Base-by-base conservation (phyloP, 1,140 invertebrate species). In the Apis laboriosa region DNA sequence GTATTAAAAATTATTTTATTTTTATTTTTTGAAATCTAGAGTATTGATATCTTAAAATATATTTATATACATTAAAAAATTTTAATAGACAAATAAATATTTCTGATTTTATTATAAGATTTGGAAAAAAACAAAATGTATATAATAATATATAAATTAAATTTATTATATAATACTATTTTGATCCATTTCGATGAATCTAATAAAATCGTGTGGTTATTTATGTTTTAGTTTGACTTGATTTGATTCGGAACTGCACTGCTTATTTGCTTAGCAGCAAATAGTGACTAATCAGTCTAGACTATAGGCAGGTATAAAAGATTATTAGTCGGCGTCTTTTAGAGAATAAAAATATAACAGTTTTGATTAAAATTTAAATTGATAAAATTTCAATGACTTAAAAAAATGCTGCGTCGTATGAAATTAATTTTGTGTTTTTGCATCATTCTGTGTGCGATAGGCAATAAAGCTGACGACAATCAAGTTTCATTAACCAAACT, bases 401-500 rank as follows among this genome's bases (percentile, higher is more conserved):
- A 84, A 83, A 43, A 28, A 68, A 86, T 78, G 83, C 91, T 92
- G 91, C 77, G 70, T 84, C 77, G 87, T 9, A 80, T 88, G 75
- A 91, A 83, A 86, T 72, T 93, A 72, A 90, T 87, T 90, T 80
- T 90, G 66, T 91, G 86, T 34, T 75, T 91, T 85, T 89, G 91
- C 71, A 79, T 91, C 71, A 34, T 92, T 80, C 84, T 94, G 61
- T 92, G 85, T 58, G 85, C 92, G 51, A 55, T 91, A 28, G 78
- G 87, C 67, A 83, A 79, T 83, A 81, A 90, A 77, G 90, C 91
- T 84, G 85, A 90, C 56, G 90, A 92, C 77, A 92, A 93, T 88
- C 94, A 95, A 90, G 93, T 95, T 85, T 94, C 95, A 53, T 90
- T 95, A 88, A 95, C 96, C 84, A 95, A 95, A 94, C 94, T 96